These are phyloP conservation scores for Chironomus striatipennis DNA, from an alignment of 1,140 invertebrate species.

Conservation along the genomic window DNA sequence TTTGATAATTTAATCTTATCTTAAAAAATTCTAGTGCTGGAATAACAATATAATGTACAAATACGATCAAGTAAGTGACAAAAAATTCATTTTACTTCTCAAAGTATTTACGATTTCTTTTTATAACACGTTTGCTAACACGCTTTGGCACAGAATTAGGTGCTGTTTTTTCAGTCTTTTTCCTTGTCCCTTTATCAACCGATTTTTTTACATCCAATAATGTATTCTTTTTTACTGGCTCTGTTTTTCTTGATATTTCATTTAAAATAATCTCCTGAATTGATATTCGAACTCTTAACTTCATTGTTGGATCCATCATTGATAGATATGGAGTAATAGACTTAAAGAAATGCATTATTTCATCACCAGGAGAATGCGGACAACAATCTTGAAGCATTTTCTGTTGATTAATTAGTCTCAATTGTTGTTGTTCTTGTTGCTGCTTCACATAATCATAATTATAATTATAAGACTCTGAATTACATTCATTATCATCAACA, in stretches of 20 bases:
- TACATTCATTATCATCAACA: background rate
- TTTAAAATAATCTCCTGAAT: background rate
- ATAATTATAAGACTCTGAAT: background rate
- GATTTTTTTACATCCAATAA: background rate
- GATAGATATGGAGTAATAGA: background rate
- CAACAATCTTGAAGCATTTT: background rate
- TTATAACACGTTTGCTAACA: slow-evolving; percentile 1
- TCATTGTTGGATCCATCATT: background rate
- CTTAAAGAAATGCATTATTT: background rate
- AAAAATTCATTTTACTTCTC: background rate
- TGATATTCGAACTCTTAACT: background rate
- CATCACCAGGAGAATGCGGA: background rate
- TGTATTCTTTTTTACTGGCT: background rate
- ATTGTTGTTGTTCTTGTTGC: background rate
- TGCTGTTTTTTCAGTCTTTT: background rate
- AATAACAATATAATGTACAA: slow-evolving; percentile 47
- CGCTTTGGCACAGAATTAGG: background rate
- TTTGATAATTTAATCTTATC: background rate
- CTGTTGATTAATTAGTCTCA: background rate
- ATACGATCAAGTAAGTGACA: slow-evolving; percentile 32
- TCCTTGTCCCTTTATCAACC: background rate
- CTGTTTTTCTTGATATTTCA: background rate
- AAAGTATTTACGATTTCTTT: slow-evolving; percentile 8
- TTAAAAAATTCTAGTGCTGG: slow-evolving; percentile 35
- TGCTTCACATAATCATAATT: background rate